Conservation (phyloP, 2,797 vertebrate genomes). For the Fistularia commersonii region DNA sequence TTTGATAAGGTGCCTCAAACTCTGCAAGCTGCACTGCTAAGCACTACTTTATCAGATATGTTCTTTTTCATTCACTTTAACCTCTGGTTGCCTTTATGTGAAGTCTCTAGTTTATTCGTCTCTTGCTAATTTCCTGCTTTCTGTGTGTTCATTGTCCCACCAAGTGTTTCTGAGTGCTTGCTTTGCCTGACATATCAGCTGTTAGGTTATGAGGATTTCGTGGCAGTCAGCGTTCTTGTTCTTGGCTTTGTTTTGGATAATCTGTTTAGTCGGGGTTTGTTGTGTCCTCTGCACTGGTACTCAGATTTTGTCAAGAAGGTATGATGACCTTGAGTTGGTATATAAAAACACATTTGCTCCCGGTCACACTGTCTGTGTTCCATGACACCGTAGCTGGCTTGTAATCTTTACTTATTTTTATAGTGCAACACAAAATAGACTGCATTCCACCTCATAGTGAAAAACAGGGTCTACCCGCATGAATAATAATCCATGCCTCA, state of each 20-base stretch:
- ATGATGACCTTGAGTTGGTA: constrained; percentile 13
- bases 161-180: too few relatives aligned
- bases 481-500: constrained; percentile 16
- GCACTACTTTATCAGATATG: constrained; percentile 5
- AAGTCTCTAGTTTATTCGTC: too few relatives aligned
- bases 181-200: too few relatives aligned
- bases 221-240: not conserved
- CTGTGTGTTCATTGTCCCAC: too few relatives aligned
- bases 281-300: too few relatives aligned
- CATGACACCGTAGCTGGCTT: constrained; percentile 10
- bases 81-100: not conserved
- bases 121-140: too few relatives aligned
- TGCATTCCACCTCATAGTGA: constrained; percentile 30
- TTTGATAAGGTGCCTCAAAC: constrained; percentile 27
- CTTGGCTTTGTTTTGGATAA: constrained; percentile 3
- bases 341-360: constrained; percentile 5
- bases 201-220: too few relatives aligned
- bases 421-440: constrained; percentile 2
- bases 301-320: constrained; percentile 2
- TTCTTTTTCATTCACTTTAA: constrained; percentile 12
- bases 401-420: constrained; percentile 31
- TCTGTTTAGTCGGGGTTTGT: not conserved
- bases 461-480: constrained; percentile 15
- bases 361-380: constrained; percentile 7
- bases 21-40: constrained; percentile 10